phyloP scores from a whole-genome alignment of 2,888 invertebrate genomes.

The Gandaritis pyraliata region DNA sequence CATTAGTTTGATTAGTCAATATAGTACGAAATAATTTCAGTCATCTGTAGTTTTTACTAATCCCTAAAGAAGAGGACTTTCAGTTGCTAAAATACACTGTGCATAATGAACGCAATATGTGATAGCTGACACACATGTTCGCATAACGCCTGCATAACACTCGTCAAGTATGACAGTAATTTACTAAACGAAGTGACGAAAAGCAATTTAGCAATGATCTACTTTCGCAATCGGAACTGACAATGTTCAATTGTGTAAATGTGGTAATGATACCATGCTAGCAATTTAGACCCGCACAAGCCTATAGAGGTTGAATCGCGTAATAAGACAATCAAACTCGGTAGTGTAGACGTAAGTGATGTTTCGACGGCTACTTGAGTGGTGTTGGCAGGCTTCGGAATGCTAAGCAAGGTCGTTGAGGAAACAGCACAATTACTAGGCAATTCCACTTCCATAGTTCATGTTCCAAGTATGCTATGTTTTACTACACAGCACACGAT shows the following conservation, averaged over 20 bases:
- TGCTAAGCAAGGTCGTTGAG: conserved; percentile 30
- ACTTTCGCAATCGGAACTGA: conserved; percentile 73
- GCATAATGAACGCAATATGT: conserved; percentile 11
- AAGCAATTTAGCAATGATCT: conserved; percentile 74
- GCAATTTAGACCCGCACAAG: conserved; percentile 54
- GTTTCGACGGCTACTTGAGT: conserved; percentile 33
- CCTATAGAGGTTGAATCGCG: conserved; percentile 49
- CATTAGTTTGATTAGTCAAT: too few relatives aligned
- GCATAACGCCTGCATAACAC: conserved; percentile 47
- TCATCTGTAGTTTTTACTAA: too few relatives aligned
- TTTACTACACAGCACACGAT: conserved; percentile 1
- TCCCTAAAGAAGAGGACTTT: too few relatives aligned
- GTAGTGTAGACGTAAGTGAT: conserved; percentile 44
- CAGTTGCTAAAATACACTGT: too few relatives aligned
- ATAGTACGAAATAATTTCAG: too few relatives aligned
- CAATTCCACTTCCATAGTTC: conserved; percentile 6
- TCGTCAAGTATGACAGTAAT: conserved; percentile 62
- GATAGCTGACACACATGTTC: conserved; percentile 31
- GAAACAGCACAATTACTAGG: conserved; percentile 16
- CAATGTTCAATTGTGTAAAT: conserved; percentile 76
- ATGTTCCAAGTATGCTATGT: background rate
- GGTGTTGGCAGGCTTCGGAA: conserved; percentile 20
- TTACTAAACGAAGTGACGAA: conserved; percentile 72
- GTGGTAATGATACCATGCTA: conserved; percentile 65
- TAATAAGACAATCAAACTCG: conserved; percentile 49